Percentiles rank a stretch among this genome's conserved stretches.
These are phyloP conservation scores for Trachops cirrhosus DNA, from an alignment of 2,797 vertebrate genomes.

Conservation along the genomic window DNA sequence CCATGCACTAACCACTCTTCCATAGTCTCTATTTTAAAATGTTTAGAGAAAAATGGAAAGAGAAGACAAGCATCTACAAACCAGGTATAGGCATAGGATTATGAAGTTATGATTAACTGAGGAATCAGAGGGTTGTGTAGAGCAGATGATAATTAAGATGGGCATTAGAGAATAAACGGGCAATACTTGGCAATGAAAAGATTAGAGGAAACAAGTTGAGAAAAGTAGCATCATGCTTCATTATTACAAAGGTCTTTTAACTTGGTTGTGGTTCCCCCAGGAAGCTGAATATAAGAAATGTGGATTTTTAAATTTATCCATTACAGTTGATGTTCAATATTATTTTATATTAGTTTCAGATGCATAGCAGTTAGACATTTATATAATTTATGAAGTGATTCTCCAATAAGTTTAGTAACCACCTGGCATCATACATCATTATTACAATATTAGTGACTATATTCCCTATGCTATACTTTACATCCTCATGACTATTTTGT, in stretches of 20 bases:
- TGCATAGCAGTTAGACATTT: neutral
- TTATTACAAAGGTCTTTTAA: neutral
- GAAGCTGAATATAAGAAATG: neutral
- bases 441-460: neutral
- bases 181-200: neutral
- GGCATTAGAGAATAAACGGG: neutral
- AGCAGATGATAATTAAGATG: neutral
- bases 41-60: neutral
- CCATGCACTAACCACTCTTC: neutral
- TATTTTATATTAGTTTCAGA: neutral
- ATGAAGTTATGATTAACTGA: neutral
- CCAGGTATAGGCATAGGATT: neutral
- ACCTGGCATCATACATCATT: neutral
- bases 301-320: neutral
- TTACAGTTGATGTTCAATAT: neutral
- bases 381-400: neutral
- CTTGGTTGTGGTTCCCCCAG: neutral
- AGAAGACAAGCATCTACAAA: neutral
- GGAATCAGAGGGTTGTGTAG: neutral
- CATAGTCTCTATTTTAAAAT: neutral
- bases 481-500: neutral
- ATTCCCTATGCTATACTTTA: neutral
- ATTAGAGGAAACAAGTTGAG: neutral
- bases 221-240: neutral
- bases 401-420: neutral